Conservation (phyloP, 2,888 invertebrate species). For the Aspidapion aeneum region DNA sequence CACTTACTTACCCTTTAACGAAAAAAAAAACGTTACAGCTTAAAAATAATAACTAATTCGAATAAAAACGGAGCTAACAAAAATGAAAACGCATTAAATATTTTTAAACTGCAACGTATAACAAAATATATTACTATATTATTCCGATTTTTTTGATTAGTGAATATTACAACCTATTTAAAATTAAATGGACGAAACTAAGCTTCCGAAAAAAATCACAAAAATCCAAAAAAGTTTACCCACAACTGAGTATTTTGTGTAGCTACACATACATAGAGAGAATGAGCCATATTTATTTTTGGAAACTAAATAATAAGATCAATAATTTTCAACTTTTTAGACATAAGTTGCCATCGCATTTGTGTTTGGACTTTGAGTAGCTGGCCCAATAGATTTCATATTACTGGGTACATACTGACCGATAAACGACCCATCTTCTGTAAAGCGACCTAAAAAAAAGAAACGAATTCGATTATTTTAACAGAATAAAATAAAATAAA, state of each 20-base stretch:
- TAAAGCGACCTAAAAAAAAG: constrained; percentile 71
- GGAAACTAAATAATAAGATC: constrained; percentile 28
- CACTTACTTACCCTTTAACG: constrained; percentile 20
- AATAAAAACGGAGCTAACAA: no score
- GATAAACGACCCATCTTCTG: constrained; percentile 96
- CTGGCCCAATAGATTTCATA: constrained; percentile 58
- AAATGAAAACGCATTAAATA: constrained; percentile 4
- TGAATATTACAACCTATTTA: constrained; percentile 30
- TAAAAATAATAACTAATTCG: constrained; percentile 27
- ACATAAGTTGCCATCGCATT: constrained; percentile 64
- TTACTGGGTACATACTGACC: constrained; percentile 92
- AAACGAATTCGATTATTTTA: no score
- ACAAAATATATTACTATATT: constrained; percentile 39
- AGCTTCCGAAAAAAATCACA: constrained; percentile 28
- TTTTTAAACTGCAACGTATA: constrained; percentile 37
- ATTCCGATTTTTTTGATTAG: constrained; percentile 34
- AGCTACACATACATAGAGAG: constrained; percentile 25
- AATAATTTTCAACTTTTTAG: constrained; percentile 47
- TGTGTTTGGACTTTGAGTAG: constrained; percentile 46
- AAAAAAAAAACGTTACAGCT: constrained; percentile 34
- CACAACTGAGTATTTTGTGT: constrained; percentile 17
- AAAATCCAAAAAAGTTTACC: not conserved
- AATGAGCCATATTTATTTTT: constrained; percentile 25
- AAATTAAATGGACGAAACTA: constrained; percentile 34
- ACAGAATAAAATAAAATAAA: no score